Base-by-base conservation (phyloP, 2,113 vertebrate species). In the Gopherus evgoodei region DNA sequence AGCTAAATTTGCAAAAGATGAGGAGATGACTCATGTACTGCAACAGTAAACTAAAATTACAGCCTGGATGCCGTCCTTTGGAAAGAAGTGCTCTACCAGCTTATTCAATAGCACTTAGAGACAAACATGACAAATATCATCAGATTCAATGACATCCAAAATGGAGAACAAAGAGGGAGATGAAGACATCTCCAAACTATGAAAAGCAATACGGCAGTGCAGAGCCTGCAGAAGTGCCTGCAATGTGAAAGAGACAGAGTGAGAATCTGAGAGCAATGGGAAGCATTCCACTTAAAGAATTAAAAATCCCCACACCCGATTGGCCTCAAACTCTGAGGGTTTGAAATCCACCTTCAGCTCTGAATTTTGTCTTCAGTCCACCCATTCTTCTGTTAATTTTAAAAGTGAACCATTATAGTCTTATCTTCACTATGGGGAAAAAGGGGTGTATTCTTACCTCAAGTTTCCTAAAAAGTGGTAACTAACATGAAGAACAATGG, bases 91-190 rank as follows among this genome's bases (percentile, higher is more conserved):
- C 76, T 97, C 83, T 90, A 75, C 84, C 90, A 87, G 84, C 49
- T 84, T 78, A 44, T 83, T 59, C 53, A 81, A 62, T 42, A 75
- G 86, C 42, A 83, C 69, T 93, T 94, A 59, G 1, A 89, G 90
- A 93, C 89, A 89, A 92, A 93, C 44, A 93, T 96, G 93, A 94
- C 95, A 97, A 97, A 94, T 65, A 91, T 93, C 84, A 87, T 95
- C 91, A 87, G 78, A 69, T 88, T 97, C 94, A 97, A 65, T 76
- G 87, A 92, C 52, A 93, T 85, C 89, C 89, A 72, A 94, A 96
- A 93, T 47, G 35, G 84, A 95, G 83, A 97, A 88, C 59, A 92
- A 19, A 91, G 27, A 24, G 25, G 24, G 72, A 92, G 89, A 97
- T 90, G 90, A 98, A 98, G 93, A 94, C 78, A 87, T 97, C 49